Conservation (phyloP, 2,888 invertebrate species). For the Julus scandinavius region DNA sequence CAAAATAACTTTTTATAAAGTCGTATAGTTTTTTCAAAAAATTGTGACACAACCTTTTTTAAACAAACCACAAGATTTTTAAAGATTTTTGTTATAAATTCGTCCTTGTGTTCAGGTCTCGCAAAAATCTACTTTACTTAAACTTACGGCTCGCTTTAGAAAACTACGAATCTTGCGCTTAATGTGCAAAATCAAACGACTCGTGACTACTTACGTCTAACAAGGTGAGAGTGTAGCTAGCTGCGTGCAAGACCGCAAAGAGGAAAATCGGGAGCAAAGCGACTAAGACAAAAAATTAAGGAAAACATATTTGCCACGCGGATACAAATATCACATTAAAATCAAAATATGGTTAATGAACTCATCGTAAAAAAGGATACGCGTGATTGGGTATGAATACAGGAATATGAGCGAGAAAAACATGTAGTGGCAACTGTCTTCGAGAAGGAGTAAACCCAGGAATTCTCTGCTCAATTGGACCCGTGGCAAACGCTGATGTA, state of each 20-base stretch:
- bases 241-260: slow-evolving; percentile 91
- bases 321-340: background rate
- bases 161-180: too few relatives aligned
- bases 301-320: background rate
- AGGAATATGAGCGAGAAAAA: slow-evolving; percentile 95
- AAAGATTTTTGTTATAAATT: background rate
- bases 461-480: slow-evolving; percentile 87
- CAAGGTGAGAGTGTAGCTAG: slow-evolving; percentile 88
- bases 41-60: too few relatives aligned
- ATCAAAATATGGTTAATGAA: background rate
- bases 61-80: background rate
- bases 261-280: slow-evolving; percentile 89
- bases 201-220: slow-evolving; percentile 84
- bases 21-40: too few relatives aligned
- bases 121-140: background rate
- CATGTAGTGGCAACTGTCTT: slow-evolving; percentile 93
- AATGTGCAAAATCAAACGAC: too few relatives aligned
- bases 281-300: slow-evolving; percentile 69
- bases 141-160: too few relatives aligned
- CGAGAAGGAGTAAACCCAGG: slow-evolving; percentile 79
- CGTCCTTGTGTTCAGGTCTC: too few relatives aligned
- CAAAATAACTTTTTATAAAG: too few relatives aligned
- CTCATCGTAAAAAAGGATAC: slow-evolving; percentile 69
- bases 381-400: slow-evolving; percentile 85
- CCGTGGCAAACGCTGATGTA: slow-evolving; percentile 92